Base-by-base conservation (phyloP, 1,140 invertebrate species). In the Thrips palmi region DNA sequence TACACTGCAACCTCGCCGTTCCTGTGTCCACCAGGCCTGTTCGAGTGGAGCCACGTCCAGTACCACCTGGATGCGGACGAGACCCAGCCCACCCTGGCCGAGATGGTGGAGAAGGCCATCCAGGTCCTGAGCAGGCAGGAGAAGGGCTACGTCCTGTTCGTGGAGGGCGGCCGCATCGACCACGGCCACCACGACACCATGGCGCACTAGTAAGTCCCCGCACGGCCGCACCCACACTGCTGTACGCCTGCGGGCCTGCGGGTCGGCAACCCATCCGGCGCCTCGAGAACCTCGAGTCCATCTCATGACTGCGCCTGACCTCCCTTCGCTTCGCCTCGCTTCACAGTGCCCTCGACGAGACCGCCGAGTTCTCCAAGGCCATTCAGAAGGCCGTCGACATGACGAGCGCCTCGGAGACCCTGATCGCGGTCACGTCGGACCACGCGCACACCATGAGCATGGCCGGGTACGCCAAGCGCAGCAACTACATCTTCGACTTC, bases 91-190 rank as follows among this genome's bases (percentile, higher is more conserved):
- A 64, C 65, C 2, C 55, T 92, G 1, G 63, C 62, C 17, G 79
- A 89, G 54, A 87, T 91, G 84, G 82, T 79, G 0, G 57, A 67
- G 45, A 68, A 72, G 27, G 83, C 85, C 1, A 75, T 92, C 12
- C 63, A 76, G 44, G 61, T 88, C 2, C 55, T 91, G 3, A 60
- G 63, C 1, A 72, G 68, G 38, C 71, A 77, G 50, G 39, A 56
- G 0, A 68, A 77, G 23, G 85, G 85, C 6, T 78, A 57, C 45
- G 70, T 77, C 40, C 52, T 78, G 0, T 72, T 77, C 47, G 69
- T 75, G 23, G 75, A 79, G 67, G 76, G 71, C 48, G 50, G 27
- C 25, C 10, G 25, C 47, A 82, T 84, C 37, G 76, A 82, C 56
- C 66, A 71, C 38, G 77, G 70, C 1, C 77, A 83, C 51, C 77